Evolutionary conservation across 2,888 invertebrate genomes (phyloP), one percentile per base, ranked within the genome.

Genomic region (Pandemis heparana): DNA sequence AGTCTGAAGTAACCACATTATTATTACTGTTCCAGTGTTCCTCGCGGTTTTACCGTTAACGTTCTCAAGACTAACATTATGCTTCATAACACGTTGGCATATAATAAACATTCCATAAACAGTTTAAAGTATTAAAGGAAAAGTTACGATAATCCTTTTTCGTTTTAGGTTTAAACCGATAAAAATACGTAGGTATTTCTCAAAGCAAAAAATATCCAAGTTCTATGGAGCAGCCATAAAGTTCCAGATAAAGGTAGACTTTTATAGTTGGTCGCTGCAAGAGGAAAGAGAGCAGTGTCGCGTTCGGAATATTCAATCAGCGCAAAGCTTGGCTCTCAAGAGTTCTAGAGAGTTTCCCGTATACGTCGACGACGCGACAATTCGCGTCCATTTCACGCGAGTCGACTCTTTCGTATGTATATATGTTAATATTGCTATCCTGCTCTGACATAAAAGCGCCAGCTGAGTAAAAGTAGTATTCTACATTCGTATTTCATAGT

Each of bases 291-390:
- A 82, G 79, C 79, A 77, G 77, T 74, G 79, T 80, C 79, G 80
- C 78, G 77, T 74, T 71, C 77, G 74, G 84, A 86, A 87, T 86
- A 85, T 84, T 84, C 80, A 86, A 85, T 79, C 76, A 80, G 77
- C 77, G 75, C 76, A 65, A 75, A 75, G 75, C 62, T 67, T 64
- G 67, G 62, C 63, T 70, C 61, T 70, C 66, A 71, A 53, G 75
- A 75, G 74, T 77, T 75, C 70, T 46, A 69, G 75, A 75, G 75
- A 71, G 63, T 71, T 75, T 67, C 46, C 70, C 32, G 75, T 48
- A 60, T 71, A 63, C 39, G 70, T 46, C n/a, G 43, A 67, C 14
- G 43, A 67, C 14, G 43, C 61, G 51, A 38, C 59, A 68, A 62
- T 59, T 48, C 69, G 59, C 64, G 51, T 43, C 53, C 41, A 59